A percentile compares a stretch with the other conserved stretches of the same genome.
These are phyloP conservation scores for Anthoscopus minutus DNA, from an alignment of 2,113 vertebrate species.

Conservation along the genomic window DNA sequence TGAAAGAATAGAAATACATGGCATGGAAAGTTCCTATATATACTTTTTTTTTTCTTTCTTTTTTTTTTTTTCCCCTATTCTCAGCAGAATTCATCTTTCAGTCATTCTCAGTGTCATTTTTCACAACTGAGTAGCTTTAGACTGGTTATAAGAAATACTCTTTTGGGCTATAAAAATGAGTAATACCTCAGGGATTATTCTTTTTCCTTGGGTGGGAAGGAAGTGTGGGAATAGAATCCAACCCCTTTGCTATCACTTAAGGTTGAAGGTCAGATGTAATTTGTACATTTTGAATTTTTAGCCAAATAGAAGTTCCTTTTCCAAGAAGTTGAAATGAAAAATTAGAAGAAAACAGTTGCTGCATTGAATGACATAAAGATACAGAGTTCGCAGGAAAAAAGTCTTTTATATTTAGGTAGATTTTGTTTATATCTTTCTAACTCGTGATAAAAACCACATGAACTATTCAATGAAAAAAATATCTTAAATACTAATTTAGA, in stretches of 20 bases:
- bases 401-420: neutral
- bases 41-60: neutral
- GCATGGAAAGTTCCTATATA: conserved; percentile 35
- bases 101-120: conserved; percentile 55
- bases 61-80: neutral
- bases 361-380: neutral
- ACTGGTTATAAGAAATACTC: conserved; percentile 12
- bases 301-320: conserved; percentile 2
- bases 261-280: conserved; percentile 1
- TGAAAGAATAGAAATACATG: conserved; percentile 40
- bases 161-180: conserved; percentile 62
- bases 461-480: neutral
- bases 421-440: neutral
- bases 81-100: conserved; percentile 54
- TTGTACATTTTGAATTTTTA: conserved; percentile 47
- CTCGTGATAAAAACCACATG: neutral
- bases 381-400: neutral
- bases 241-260: neutral
- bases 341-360: neutral
- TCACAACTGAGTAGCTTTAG: conserved; percentile 54
- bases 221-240: neutral
- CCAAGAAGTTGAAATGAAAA: conserved; percentile 30
- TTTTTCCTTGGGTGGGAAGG: neutral
- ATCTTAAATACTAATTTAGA: neutral
- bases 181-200: conserved; percentile 3